Evolutionary conservation across 2,888 invertebrate species (phyloP).

Genomic region (Drosophila flavopinicola): DNA sequence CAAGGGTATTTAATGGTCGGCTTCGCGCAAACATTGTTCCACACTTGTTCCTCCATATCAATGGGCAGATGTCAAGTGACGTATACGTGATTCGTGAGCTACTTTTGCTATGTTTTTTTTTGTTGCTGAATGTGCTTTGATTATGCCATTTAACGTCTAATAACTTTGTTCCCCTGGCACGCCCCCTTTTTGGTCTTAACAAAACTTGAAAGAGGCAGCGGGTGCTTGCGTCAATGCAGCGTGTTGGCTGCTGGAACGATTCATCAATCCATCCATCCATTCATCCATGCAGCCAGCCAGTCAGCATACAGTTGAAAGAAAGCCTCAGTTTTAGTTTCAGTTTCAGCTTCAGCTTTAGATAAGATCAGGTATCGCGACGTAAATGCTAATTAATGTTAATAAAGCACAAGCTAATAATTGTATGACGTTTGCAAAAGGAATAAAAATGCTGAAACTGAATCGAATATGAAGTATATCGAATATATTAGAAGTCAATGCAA

Average conservation of each 20-base stretch:
- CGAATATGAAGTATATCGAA: conserved; percentile 5
- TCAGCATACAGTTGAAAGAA: conserved; percentile 15
- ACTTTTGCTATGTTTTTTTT: not conserved
- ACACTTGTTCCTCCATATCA: not conserved
- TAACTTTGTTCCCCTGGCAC: conserved; percentile 3
- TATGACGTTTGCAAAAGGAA: conserved; percentile 23
- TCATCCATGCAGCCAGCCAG: conserved; percentile 1
- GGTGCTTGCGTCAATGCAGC: not conserved
- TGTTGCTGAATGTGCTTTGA: conserved; percentile 3
- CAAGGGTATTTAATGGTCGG: conserved; percentile 3
- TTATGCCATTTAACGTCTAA: conserved; percentile 25
- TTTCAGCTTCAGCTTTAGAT: not conserved
- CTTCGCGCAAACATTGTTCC: not conserved
- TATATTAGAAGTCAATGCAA: conserved; percentile 13
- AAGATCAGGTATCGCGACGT: conserved; percentile 5
- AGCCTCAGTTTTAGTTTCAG: not conserved
- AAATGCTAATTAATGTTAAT: conserved; percentile 57
- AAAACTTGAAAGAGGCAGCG: not conserved
- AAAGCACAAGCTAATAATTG: conserved; percentile 32
- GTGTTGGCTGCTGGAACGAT: not conserved
- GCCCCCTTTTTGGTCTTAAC: conserved; percentile 15
- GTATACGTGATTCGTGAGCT: conserved; percentile 18
- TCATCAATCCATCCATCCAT: not conserved
- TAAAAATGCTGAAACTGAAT: conserved; percentile 12
- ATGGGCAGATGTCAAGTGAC: conserved; percentile 11